phyloP scores from a whole-genome alignment of 1,140 invertebrate genomes.

The Piezodorus guildinii region DNA sequence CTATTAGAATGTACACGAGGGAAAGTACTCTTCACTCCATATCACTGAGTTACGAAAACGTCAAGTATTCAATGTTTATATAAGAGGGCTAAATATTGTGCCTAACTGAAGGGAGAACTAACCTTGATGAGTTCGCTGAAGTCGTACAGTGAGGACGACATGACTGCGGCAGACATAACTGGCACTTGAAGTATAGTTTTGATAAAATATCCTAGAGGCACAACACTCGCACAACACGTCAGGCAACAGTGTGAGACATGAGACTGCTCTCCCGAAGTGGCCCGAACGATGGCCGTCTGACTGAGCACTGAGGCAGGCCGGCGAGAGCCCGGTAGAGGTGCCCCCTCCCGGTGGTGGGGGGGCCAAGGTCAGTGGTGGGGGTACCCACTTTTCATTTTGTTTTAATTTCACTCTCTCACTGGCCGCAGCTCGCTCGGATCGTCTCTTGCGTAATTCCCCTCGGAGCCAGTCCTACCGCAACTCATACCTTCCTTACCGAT shows the following conservation, averaged over 20 bases:
- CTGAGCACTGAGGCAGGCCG: neutral
- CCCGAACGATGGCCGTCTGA: no score
- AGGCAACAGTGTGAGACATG: no score
- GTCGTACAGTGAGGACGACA: neutral
- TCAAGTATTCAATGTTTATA: no score
- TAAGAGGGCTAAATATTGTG: no score
- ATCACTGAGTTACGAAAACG: no score
- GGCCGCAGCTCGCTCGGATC: neutral
- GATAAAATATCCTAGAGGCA: no score
- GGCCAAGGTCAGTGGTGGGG: neutral
- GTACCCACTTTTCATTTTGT: neutral
- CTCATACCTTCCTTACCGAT: neutral
- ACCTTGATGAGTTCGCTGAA: neutral
- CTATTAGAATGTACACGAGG: no score
- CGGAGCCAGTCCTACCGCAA: neutral
- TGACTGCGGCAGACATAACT: neutral
- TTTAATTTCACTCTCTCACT: neutral
- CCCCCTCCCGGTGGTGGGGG: neutral
- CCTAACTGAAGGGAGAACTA: neutral
- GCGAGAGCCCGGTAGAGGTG: neutral
- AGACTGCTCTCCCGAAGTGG: no score
- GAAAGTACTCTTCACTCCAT: no score
- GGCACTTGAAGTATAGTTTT: no score
- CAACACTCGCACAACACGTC: no score
- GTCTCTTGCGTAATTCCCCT: slow-evolving; percentile 7